Conservation (phyloP, 37 sponge, comb jelly and placozoan species). For the Tethya wilhelma region DNA sequence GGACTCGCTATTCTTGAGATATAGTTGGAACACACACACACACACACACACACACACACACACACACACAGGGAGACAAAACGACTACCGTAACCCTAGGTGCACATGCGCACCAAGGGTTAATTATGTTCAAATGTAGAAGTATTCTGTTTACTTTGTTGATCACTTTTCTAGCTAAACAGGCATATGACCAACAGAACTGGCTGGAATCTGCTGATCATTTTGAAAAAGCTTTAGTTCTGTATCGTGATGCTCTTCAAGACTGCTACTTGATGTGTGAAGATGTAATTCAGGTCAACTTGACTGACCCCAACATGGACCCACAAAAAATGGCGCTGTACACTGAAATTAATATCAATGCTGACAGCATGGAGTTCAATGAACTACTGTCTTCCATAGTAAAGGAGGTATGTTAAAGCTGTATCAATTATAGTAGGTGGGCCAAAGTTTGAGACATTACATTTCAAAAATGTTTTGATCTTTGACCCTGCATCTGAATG, state of each 20-base stretch:
- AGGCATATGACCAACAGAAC: slow-evolving; percentile 30
- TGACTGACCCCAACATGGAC: slow-evolving; percentile 38
- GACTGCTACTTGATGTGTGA: slow-evolving; percentile 66
- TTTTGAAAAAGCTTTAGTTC: slow-evolving; percentile 44
- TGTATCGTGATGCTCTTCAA: slow-evolving; percentile 27
- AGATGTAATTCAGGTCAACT: slow-evolving; percentile 52
- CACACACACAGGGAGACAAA: no score
- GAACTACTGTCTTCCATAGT: slow-evolving; percentile 31
- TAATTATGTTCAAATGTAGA: no score
- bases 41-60: no score
- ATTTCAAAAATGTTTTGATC: not conserved
- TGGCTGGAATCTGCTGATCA: slow-evolving; percentile 42
- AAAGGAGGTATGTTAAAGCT: slow-evolving; percentile 12
- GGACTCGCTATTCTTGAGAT: no score
- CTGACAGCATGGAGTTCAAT: slow-evolving; percentile 63
- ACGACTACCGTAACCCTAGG: no score
- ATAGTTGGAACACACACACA: no score
- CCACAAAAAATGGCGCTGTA: slow-evolving; percentile 9
- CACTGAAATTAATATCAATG: not conserved
- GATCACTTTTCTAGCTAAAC: slow-evolving; percentile 1
- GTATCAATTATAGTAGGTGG: no score
- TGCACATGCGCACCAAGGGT: not conserved
- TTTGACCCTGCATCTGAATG: no score
- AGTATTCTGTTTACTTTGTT: not conserved
- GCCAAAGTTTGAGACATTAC: not conserved